Conservation (phyloP, 2,113 vertebrate species). For the Grammomys surdaster region DNA sequence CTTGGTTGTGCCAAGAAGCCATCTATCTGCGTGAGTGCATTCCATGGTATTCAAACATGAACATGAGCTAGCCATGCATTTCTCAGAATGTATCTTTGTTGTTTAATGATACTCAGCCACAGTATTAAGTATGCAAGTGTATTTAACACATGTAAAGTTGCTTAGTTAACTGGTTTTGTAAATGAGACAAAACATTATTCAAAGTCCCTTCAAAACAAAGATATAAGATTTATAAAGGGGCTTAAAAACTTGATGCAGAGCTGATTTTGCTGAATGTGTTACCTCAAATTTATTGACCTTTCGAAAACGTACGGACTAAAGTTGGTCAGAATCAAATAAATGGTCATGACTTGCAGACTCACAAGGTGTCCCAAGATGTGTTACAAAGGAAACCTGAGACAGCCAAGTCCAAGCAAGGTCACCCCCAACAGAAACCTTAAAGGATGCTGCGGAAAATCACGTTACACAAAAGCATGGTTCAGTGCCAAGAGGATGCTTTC, state of each 20-base stretch:
- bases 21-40: neutral
- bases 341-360: constrained; percentile 45
- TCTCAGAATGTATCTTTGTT: neutral
- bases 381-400: constrained; percentile 39
- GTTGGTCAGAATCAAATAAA: constrained; percentile 19
- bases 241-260: neutral
- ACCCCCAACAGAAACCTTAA: neutral
- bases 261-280: constrained; percentile 30
- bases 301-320: neutral
- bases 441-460: neutral
- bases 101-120: neutral
- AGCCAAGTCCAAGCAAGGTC: constrained; percentile 61
- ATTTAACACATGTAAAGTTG: neutral
- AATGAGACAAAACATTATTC: neutral
- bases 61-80: neutral
- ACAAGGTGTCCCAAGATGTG: constrained; percentile 12
- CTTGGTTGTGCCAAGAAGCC: neutral
- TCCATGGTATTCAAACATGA: neutral
- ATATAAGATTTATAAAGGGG: neutral
- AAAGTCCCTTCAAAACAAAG: constrained; percentile 30
- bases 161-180: constrained; percentile 22
- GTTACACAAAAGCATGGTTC: neutral
- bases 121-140: neutral
- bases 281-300: constrained; percentile 31
- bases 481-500: neutral